Percentiles rank a stretch among this genome's conserved stretches.
phyloP scores from a whole-genome alignment of 2,113 vertebrate genomes.

The Periophthalmodon schlosseri region DNA sequence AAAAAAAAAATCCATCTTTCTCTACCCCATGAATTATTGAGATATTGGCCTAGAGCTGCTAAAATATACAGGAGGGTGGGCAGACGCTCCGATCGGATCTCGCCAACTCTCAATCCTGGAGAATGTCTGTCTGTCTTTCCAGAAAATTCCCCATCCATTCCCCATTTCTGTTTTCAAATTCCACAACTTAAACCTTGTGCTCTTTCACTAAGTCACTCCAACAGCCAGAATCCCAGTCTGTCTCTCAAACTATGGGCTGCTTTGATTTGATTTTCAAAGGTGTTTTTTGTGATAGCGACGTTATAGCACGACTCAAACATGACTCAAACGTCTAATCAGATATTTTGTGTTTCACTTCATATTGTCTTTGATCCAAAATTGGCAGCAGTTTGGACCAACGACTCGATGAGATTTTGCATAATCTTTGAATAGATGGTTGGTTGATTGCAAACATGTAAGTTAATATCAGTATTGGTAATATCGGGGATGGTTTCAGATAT shows the following conservation, averaged over 20 bases:
- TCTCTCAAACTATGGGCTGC: neutral
- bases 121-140: slow-evolving; percentile 51
- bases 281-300: neutral
- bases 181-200: slow-evolving; percentile 1
- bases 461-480: too few relatives aligned
- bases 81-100: slow-evolving; percentile 57
- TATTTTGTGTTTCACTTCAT: too few relatives aligned
- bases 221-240: neutral
- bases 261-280: neutral
- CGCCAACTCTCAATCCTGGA: slow-evolving; percentile 50
- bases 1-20: slow-evolving; percentile 75
- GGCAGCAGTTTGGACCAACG: too few relatives aligned
- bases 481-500: too few relatives aligned
- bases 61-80: slow-evolving; percentile 78
- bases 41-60: slow-evolving; percentile 83
- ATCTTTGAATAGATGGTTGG: too few relatives aligned
- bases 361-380: too few relatives aligned
- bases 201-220: slow-evolving; percentile 33
- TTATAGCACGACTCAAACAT: neutral
- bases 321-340: neutral
- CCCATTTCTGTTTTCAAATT: neutral
- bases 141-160: slow-evolving; percentile 27
- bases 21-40: slow-evolving; percentile 87
- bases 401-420: too few relatives aligned
- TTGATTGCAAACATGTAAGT: too few relatives aligned